Conservation (phyloP, 2,113 vertebrate species). For the Pachypanchax playfairii region DNA sequence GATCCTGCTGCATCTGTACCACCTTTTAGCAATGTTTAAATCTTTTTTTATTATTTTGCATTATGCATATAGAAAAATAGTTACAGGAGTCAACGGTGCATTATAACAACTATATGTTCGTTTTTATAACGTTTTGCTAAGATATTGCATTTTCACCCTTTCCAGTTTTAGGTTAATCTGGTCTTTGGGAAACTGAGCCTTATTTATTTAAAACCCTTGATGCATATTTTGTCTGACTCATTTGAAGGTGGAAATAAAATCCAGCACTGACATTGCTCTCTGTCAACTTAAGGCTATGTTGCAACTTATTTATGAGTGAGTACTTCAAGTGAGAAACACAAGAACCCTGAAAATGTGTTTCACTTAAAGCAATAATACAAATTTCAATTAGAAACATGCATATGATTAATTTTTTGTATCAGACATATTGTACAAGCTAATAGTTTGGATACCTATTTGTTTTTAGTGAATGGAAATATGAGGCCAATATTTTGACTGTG, state of each 20-base stretch:
- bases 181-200: conserved; percentile 11
- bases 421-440: neutral
- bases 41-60: too few relatives aligned
- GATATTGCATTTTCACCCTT: neutral
- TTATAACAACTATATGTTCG: too few relatives aligned
- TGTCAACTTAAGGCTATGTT: neutral
- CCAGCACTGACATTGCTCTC: conserved; percentile 17
- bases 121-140: too few relatives aligned
- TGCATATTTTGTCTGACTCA: conserved; percentile 3
- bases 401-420: neutral
- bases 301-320: too few relatives aligned
- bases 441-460: neutral
- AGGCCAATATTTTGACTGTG: neutral
- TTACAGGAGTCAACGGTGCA: too few relatives aligned
- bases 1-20: too few relatives aligned
- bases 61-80: too few relatives aligned
- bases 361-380: too few relatives aligned
- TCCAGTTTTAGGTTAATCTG: conserved; percentile 27
- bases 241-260: conserved; percentile 18
- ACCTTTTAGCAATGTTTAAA: too few relatives aligned
- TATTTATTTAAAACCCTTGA: conserved; percentile 27
- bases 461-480: neutral
- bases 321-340: too few relatives aligned
- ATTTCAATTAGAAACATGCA: neutral
- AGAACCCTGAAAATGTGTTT: too few relatives aligned